Conservation (phyloP, 2,888 invertebrate genomes). For the Xestia c-nigrum region DNA sequence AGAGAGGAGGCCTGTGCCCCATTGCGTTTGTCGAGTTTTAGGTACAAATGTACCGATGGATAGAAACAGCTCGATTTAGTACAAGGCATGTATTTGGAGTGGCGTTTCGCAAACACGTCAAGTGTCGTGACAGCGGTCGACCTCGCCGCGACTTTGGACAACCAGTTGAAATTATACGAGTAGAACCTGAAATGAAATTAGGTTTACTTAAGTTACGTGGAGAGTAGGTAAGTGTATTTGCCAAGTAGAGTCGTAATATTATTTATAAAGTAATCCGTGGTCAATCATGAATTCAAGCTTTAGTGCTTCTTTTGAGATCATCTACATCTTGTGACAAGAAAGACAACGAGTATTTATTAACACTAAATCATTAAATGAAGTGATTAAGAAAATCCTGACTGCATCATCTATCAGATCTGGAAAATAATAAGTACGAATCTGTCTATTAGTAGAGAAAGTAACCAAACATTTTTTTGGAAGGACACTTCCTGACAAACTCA, state of each 20-base stretch:
- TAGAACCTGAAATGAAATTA: slow-evolving; percentile 47
- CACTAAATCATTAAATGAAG: background rate
- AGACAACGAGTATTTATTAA: background rate
- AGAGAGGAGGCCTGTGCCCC: background rate
- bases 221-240: slow-evolving; percentile 9
- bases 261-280: background rate
- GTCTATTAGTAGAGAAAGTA: background rate
- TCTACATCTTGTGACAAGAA: background rate
- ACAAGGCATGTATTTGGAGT: slow-evolving; percentile 43
- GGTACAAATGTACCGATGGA: slow-evolving; percentile 1
- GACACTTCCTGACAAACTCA: too few species aligned
- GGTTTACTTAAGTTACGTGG: slow-evolving; percentile 37
- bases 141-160: slow-evolving; percentile 69
- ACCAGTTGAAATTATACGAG: slow-evolving; percentile 48
- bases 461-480: too few species aligned
- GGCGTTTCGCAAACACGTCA: slow-evolving; percentile 60
- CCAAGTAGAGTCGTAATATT: background rate
- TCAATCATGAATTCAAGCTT: background rate
- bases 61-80: slow-evolving; percentile 3
- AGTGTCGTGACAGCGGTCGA: slow-evolving; percentile 72
- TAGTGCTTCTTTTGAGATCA: background rate
- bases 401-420: too few species aligned
- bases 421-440: background rate
- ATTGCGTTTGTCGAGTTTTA: slow-evolving; percentile 15
- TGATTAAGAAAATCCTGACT: background rate